phyloP scores from a whole-genome alignment of 1,140 invertebrate species.

The Trachelipus rathkii region DNA sequence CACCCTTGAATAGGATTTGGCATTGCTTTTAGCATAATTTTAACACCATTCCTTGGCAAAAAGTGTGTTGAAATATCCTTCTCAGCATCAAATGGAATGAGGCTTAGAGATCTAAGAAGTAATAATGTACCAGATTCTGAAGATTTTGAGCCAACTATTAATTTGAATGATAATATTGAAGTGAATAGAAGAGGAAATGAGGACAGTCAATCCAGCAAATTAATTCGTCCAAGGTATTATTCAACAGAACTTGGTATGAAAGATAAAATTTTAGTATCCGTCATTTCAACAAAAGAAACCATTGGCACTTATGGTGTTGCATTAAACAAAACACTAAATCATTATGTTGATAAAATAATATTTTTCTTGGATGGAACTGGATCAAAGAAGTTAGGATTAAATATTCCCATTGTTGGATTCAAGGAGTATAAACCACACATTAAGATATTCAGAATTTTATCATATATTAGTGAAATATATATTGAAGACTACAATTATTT shows the following conservation, averaged over 20 bases:
- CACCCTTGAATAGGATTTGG: slow-evolving; percentile 34
- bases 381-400: slow-evolving; percentile 56
- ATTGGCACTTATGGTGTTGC: slow-evolving; percentile 66
- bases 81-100: background rate
- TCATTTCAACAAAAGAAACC: slow-evolving; percentile 68
- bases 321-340: slow-evolving; percentile 72
- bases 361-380: slow-evolving; percentile 68
- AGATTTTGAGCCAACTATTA: slow-evolving; percentile 32
- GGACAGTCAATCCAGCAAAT: slow-evolving; percentile 24
- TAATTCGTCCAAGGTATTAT: slow-evolving; percentile 74
- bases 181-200: slow-evolving; percentile 24
- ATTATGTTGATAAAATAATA: slow-evolving; percentile 71
- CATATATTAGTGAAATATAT: slow-evolving; percentile 84
- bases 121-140: slow-evolving; percentile 14
- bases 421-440: slow-evolving; percentile 49
- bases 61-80: slow-evolving; percentile 18
- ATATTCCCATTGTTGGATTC: slow-evolving; percentile 49
- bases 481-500: slow-evolving; percentile 85
- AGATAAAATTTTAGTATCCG: slow-evolving; percentile 80
- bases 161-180: slow-evolving; percentile 27
- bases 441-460: slow-evolving; percentile 61
- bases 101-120: slow-evolving; percentile 30
- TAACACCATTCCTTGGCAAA: slow-evolving; percentile 31
- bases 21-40: slow-evolving; percentile 35
- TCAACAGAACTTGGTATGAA: slow-evolving; percentile 86